These are phyloP conservation scores for Acanthosepion lycidas DNA, from an alignment of 2,888 invertebrate genomes.

Conservation along the genomic window DNA sequence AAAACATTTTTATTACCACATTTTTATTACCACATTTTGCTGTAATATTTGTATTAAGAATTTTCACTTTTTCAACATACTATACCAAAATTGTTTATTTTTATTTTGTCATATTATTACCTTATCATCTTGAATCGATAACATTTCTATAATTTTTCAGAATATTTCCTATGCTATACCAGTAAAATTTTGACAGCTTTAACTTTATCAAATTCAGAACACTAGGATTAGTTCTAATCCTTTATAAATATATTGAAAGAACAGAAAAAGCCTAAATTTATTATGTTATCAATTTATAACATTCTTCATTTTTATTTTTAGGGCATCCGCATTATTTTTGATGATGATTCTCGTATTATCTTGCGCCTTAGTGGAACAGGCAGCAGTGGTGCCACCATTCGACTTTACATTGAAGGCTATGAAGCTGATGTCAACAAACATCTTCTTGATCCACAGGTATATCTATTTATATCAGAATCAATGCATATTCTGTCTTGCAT, in stretches of 20 bases:
- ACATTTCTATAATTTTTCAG: too few species aligned
- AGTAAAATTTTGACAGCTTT: too few species aligned
- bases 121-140: too few species aligned
- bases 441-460: constrained; percentile 76
- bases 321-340: constrained; percentile 94
- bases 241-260: neutral
- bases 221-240: neutral
- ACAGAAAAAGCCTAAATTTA: neutral
- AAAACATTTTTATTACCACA: too few species aligned
- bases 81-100: too few species aligned
- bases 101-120: too few species aligned
- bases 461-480: neutral
- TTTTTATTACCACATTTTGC: too few species aligned
- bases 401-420: constrained; percentile 94
- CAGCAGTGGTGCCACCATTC: constrained; percentile 96
- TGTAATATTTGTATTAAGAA: too few species aligned
- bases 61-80: too few species aligned
- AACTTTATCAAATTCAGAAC: neutral
- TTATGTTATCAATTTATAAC: neutral
- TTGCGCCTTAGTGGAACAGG: constrained; percentile 97
- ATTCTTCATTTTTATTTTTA: constrained; percentile 73
- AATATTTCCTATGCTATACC: too few species aligned
- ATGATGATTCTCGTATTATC: constrained; percentile 94
- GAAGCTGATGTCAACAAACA: constrained; percentile 81
- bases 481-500: neutral